Evolutionary conservation across 2,113 vertebrate species (phyloP).

Genomic region (Psephotus haematonotus): DNA sequence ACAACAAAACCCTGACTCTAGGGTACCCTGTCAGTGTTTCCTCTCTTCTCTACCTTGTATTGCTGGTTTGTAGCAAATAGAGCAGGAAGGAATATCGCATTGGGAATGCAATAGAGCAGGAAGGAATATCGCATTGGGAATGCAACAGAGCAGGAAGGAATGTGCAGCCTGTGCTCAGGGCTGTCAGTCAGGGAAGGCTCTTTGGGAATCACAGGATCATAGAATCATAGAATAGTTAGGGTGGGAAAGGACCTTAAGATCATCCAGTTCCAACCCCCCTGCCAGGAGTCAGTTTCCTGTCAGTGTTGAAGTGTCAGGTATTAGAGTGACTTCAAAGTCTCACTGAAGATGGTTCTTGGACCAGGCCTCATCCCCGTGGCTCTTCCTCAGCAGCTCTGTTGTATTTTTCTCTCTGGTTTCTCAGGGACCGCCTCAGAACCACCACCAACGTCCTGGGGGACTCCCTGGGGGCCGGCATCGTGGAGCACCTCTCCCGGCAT

Average conservation of each 20-base stretch:
- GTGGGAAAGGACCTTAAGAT: too few relatives aligned
- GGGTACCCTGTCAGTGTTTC: neutral
- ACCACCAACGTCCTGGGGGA: conserved; percentile 95
- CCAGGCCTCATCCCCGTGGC: neutral
- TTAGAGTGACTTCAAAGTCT: neutral
- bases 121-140: neutral
- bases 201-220: neutral
- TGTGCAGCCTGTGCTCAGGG: neutral
- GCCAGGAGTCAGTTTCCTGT: neutral
- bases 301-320: neutral
- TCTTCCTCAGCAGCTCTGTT: neutral
- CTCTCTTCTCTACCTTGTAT: neutral
- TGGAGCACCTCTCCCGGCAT: conserved; percentile 89
- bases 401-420: neutral
- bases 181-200: neutral
- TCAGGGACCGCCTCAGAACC: conserved; percentile 91
- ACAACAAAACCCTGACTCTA: neutral
- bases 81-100: neutral
- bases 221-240: too few relatives aligned
- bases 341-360: neutral
- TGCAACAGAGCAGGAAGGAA: neutral
- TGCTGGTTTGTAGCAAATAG: neutral
- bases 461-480: conserved; percentile 90
- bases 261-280: too few relatives aligned
- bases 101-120: neutral